These are phyloP conservation scores for Staurois parvus DNA, from an alignment of 2,797 vertebrate species.

Conservation along the genomic window DNA sequence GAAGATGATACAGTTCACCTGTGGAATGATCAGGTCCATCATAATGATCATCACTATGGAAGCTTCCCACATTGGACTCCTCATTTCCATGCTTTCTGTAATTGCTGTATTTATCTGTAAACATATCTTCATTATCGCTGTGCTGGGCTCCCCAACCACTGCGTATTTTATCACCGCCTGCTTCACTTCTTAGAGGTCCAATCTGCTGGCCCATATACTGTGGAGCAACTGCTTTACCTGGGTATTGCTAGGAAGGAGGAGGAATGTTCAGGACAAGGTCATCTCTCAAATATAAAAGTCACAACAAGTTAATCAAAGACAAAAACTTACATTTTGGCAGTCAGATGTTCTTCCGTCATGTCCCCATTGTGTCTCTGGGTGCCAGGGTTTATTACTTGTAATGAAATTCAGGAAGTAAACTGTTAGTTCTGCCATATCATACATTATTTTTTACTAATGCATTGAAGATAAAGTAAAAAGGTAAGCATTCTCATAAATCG, in stretches of 20 bases:
- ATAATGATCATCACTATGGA: conserved; percentile 74
- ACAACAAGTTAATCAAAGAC: background rate
- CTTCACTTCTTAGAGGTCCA: conserved; percentile 64
- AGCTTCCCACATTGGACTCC: conserved; percentile 71
- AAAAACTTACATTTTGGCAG: conserved; percentile 70
- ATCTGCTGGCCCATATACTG: conserved; percentile 71
- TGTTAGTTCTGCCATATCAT: no score
- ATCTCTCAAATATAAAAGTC: background rate
- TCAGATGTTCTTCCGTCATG: conserved; percentile 72
- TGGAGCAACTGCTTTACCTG: conserved; percentile 69
- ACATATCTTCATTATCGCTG: conserved; percentile 71
- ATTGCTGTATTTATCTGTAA: conserved; percentile 72
- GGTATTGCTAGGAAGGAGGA: conserved; percentile 68
- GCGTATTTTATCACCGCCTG: conserved; percentile 65
- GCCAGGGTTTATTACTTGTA: conserved; percentile 74
- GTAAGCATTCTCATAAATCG: no score
- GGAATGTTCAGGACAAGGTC: background rate
- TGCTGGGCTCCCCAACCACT: conserved; percentile 76
- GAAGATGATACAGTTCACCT: conserved; percentile 71
- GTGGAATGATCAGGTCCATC: conserved; percentile 73
- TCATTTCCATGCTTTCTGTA: conserved; percentile 71
- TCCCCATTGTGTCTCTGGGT: conserved; percentile 74
- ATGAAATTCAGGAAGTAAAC: conserved; percentile 31
- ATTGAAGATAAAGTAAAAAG: no score
- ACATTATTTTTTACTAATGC: no score